A percentile compares a stretch with the other conserved stretches of the same genome.
Evolutionary conservation across 2,797 vertebrate species (phyloP).

Genomic region (Pterois miles): DNA sequence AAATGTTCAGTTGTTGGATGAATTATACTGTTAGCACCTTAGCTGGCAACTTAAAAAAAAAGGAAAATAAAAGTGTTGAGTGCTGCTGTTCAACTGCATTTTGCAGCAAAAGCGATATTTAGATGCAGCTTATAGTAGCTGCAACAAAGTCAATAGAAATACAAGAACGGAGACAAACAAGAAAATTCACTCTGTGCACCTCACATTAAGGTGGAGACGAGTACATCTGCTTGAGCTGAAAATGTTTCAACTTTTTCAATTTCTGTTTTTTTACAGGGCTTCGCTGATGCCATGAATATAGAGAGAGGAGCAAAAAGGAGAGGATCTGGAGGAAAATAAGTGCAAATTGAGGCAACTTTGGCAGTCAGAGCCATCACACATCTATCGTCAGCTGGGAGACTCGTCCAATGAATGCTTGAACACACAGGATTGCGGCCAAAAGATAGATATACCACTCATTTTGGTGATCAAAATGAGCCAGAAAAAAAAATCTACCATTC

Average conservation of each 20-base stretch:
- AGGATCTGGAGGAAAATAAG: not conserved
- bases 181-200: not conserved
- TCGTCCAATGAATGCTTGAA: not conserved
- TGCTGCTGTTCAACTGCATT: not conserved
- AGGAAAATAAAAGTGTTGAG: no score
- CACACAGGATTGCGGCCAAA: not conserved
- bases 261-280: not conserved
- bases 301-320: not conserved
- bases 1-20: not conserved
- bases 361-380: conserved; percentile 6
- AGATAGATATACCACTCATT: not conserved
- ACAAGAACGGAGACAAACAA: not conserved
- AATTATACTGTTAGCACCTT: not conserved
- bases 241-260: not conserved
- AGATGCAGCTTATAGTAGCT: not conserved
- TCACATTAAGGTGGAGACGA: not conserved
- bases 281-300: not conserved
- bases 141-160: conserved; percentile 2
- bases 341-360: not conserved
- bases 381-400: not conserved
- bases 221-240: not conserved
- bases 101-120: not conserved
- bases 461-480: not conserved
- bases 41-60: not conserved
- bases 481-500: not conserved